Percentiles rank a stretch among this genome's conserved stretches.
Evolutionary conservation across 2,888 invertebrate genomes (phyloP).

Genomic region (Heliconius ismenius): DNA sequence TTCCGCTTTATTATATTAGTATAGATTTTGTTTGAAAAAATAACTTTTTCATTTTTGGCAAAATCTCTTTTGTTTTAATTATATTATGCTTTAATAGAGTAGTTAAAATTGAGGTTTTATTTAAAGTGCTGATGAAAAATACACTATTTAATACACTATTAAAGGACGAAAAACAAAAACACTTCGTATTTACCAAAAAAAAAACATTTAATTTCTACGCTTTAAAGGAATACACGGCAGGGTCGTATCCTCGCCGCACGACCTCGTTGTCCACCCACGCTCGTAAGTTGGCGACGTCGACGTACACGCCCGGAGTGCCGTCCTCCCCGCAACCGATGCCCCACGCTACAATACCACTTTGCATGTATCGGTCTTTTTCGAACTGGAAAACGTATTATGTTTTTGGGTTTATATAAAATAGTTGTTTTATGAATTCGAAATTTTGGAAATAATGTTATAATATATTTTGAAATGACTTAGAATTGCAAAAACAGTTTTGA

Average conservation of each 20-base stretch:
- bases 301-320: slow-evolving; percentile 47
- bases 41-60: no score
- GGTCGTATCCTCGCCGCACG: slow-evolving; percentile 69
- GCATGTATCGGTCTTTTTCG: slow-evolving; percentile 51
- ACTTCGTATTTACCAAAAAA: neutral
- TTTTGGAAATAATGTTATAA: no score
- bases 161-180: neutral
- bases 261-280: slow-evolving; percentile 86
- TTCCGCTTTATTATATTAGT: no score
- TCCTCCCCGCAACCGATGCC: slow-evolving; percentile 85
- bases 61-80: no score
- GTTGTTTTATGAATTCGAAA: no score
- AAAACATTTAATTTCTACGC: neutral
- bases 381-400: slow-evolving; percentile 44
- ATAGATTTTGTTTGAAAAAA: no score
- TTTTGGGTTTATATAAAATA: neutral
- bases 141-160: neutral
- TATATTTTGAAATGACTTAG: no score
- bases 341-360: slow-evolving; percentile 86
- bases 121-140: no score
- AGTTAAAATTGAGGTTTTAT: no score
- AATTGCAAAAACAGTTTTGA: no score
- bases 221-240: slow-evolving; percentile 53
- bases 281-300: slow-evolving; percentile 82
- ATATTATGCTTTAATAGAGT: no score